Evolutionary conservation across 2,888 invertebrate species (phyloP), one percentile per base, ranked within the genome.

Genomic region (Oxytorus armatus): DNA sequence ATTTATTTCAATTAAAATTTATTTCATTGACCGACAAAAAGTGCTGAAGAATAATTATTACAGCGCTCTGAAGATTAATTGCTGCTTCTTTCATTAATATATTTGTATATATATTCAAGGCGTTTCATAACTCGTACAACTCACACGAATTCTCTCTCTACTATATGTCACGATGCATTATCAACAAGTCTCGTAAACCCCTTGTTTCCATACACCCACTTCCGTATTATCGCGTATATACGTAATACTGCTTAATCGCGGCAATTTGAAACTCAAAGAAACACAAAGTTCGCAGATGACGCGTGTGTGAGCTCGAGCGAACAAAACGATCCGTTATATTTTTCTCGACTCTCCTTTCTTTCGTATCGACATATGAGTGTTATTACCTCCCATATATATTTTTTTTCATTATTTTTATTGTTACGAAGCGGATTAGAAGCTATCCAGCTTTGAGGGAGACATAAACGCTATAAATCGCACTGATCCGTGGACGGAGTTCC

Each of bases 181-280:
- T 16, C 5, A 33, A 18, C 29, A 21, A 57, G 4, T 14, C 18
- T 29, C 18, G 7, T 57, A n/a, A 10, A 42, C n/a, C n/a, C 11
- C 25, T 53, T 21, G 44, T 55, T 55, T 57, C 25, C 8, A 10
- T 18, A n/a, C 29, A 11, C n/a, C 29, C 44, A 16, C 23, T 21
- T 44, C 33, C 11, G 29, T 23, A 14, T 47, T 59, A 47, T 59
- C 18, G 1, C 11, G 14, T 4, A 7, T 36, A 65, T 14, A 33
- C 44, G 23, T 14, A 14, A 66, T 63, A 33, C 21, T 21, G 39
- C 39, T 51, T 47, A 16, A 75, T 29, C 36, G 55, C 75, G 49
- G 69, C 75, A 69, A 79, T 33, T 63, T 42, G 68, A 69, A 55
- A 74, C 68, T 68, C 47, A 33, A 49, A 69, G 69, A 65, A 49